Evolutionary conservation across 2,888 invertebrate species (phyloP), one percentile per base, ranked within the genome.

Genomic region (Ormyrus labotus): DNA sequence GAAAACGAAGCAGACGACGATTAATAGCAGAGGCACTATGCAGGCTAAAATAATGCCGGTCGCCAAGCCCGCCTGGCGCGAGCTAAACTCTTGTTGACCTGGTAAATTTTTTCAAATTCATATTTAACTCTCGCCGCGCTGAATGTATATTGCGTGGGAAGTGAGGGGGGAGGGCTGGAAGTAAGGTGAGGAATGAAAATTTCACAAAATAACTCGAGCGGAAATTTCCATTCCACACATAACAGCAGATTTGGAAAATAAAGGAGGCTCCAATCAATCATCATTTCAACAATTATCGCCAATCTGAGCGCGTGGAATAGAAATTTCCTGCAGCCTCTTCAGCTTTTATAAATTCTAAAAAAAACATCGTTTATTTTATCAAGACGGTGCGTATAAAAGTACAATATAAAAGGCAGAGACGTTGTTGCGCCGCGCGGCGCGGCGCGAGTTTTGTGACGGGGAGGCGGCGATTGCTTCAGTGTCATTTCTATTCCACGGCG

Each of bases 61-160:
- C 6, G 96, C 95, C 45, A 95, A 92, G 48, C 96, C 96, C 57
- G 95, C 94, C 85, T 95, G 94, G 70, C 96, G 93, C 0, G 95
- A 93, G 47, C 95, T 94, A 90, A 95, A 96, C 91, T 96, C 96
- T 89, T 95, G 95, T 85, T 94, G 94, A 86, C 96, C 96, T 96
- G 92, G 58, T 81, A 51, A 57, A 60, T 70, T 69, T 64, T 45
- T 65, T 69, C 6, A 7, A 53, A 53, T 68, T 53, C n/a, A 47
- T 9, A 13, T 65, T 73, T 64, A 63, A 34, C 55, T 51, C n/a
- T 58, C 9, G 13, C 13, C 4, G 10, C 4, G 47, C 13, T 8
- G 11, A 10, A 68, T 10, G 64, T 19, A 19, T 4, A 34, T 34
- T 4, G 34, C 34, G 4, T 4, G n/a, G 8, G 19, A 19, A 19